phyloP scores from a whole-genome alignment of 2,888 invertebrate species.

The Griposia aprilina region DNA sequence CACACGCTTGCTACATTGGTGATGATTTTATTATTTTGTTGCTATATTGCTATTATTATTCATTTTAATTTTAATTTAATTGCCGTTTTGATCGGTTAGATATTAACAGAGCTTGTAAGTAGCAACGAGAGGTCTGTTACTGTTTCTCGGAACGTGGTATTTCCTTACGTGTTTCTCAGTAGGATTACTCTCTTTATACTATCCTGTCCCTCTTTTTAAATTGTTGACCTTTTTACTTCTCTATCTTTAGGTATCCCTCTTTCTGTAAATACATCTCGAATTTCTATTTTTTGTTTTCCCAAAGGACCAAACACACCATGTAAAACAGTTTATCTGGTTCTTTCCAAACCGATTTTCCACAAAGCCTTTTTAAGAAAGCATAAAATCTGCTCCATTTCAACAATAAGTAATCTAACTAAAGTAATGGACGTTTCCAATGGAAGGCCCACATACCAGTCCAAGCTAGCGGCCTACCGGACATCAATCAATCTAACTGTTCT shows the following conservation, averaged over 20 bases:
- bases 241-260: not conserved
- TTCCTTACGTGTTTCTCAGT: not conserved
- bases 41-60: conserved; percentile 30
- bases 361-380: not conserved
- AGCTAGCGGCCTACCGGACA: conserved; percentile 24
- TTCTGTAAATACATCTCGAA: not conserved
- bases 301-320: not conserved
- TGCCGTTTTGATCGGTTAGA: conserved; percentile 10
- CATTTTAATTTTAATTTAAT: conserved; percentile 11
- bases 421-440: conserved; percentile 23
- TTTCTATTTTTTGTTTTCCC: not conserved
- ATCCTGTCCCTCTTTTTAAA: not conserved
- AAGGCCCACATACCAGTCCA: conserved; percentile 39
- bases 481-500: conserved; percentile 60
- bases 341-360: conserved; percentile 2
- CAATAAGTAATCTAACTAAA: not conserved
- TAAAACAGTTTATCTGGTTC: not conserved
- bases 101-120: not conserved
- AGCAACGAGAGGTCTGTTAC: not conserved
- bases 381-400: conserved; percentile 27
- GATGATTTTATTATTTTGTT: conserved; percentile 56
- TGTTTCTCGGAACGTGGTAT: not conserved
- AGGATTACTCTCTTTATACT: not conserved
- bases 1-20: conserved; percentile 55
- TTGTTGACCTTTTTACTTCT: not conserved